These are phyloP conservation scores for Phoebastria nigripes DNA, from an alignment of 2,797 vertebrate genomes.

Conservation along the genomic window DNA sequence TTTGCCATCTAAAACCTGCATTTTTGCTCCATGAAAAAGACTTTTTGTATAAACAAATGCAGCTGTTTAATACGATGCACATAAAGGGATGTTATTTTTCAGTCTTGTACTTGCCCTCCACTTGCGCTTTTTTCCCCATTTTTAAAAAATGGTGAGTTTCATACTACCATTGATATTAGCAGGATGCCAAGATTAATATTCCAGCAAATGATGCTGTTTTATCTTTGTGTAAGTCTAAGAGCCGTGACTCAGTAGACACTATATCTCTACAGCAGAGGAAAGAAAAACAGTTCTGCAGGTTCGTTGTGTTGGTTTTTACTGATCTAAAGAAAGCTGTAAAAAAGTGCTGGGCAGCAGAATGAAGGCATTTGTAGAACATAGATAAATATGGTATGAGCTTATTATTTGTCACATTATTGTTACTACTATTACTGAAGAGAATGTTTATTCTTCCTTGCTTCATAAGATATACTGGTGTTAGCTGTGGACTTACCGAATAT, in stretches of 20 bases:
- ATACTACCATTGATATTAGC: not conserved
- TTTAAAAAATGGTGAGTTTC: not conserved
- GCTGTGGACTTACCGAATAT: not conserved
- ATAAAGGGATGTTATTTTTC: not conserved
- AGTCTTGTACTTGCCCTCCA: not conserved
- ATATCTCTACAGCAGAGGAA: not conserved
- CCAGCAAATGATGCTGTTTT: not conserved
- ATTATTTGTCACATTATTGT: not conserved
- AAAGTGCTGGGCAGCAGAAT: not conserved
- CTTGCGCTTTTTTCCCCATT: rapidly evolving
- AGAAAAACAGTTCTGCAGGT: not conserved
- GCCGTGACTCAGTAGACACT: constrained; percentile 18
- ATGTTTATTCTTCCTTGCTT: not conserved
- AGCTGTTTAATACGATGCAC: not conserved
- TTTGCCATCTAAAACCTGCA: not conserved
- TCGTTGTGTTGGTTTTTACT: not conserved
- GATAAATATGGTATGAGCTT: not conserved
- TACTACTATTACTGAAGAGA: not conserved
- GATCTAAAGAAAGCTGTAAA: not conserved
- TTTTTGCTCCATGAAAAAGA: not conserved
- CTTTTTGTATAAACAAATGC: not conserved
- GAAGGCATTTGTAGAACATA: not conserved
- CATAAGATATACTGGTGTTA: not conserved
- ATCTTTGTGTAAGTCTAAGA: not conserved
- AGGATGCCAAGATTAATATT: not conserved